These are phyloP conservation scores for Semaprochilodus insignis DNA, from an alignment of 2,797 vertebrate genomes.

Conservation along the genomic window DNA sequence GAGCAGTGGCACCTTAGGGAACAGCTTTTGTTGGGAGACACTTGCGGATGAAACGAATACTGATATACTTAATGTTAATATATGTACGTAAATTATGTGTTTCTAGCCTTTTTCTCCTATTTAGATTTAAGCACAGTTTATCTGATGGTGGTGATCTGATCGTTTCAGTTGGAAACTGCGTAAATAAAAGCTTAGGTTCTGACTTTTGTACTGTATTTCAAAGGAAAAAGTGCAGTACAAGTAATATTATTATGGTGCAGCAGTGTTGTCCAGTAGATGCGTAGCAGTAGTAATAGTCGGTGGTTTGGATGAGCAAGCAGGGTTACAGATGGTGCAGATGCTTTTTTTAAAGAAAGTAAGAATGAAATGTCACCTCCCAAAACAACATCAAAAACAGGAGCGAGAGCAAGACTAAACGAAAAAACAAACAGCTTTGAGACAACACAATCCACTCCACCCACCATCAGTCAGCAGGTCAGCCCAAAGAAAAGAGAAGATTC, in stretches of 20 bases:
- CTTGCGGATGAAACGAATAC: no score
- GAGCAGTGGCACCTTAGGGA: no score
- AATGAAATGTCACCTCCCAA: conserved; percentile 22
- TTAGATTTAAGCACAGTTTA: no score
- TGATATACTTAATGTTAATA: no score
- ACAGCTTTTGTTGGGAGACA: no score
- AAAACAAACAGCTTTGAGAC: conserved; percentile 61
- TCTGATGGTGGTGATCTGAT: no score
- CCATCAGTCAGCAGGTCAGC: conserved; percentile 40
- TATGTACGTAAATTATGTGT: no score
- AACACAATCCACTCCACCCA: conserved; percentile 38
- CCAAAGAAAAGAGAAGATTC: conserved; percentile 29
- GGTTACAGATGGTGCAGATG: neutral
- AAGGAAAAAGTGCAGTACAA: neutral
- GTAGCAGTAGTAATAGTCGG: neutral
- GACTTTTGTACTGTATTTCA: neutral
- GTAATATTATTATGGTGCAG: neutral
- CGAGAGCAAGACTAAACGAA: conserved; percentile 54
- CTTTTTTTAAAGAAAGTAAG: neutral
- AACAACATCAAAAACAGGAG: conserved; percentile 55
- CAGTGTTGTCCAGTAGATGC: neutral
- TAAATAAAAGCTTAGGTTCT: no score
- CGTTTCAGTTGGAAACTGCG: no score
- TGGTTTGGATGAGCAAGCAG: neutral
- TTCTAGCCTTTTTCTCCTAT: no score